Evolutionary conservation across 2,888 invertebrate genomes (phyloP).

Genomic region (Parnassius orleans): DNA sequence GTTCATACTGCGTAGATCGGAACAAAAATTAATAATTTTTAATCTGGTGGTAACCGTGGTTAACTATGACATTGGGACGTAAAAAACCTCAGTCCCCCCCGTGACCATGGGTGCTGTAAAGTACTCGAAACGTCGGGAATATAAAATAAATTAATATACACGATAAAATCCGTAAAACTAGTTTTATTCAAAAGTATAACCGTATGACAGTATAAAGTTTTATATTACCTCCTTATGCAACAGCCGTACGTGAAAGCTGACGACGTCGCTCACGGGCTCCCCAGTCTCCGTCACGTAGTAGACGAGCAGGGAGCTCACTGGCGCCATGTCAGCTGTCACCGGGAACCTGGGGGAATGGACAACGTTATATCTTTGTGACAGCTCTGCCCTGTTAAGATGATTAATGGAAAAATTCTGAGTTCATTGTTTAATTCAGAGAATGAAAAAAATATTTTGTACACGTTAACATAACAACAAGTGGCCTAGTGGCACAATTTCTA

Average conservation of each 20-base stretch:
- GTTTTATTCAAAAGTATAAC: too few species aligned
- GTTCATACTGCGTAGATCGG: too few species aligned
- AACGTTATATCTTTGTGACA: constrained; percentile 7
- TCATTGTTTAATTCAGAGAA: background rate
- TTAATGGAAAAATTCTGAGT: constrained; percentile 10
- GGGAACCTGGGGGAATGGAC: constrained; percentile 73
- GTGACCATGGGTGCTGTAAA: too few species aligned
- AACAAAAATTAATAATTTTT: too few species aligned
- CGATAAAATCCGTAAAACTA: too few species aligned
- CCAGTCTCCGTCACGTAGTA: constrained; percentile 85
- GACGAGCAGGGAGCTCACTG: constrained; percentile 83
- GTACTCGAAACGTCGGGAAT: too few species aligned
- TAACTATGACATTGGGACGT: too few species aligned
- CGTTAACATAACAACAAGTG: background rate
- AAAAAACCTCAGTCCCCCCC: too few species aligned
- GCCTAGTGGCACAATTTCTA: too few species aligned
- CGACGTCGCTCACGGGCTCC: constrained; percentile 84
- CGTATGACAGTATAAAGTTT: constrained; percentile 19
- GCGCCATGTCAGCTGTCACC: constrained; percentile 84
- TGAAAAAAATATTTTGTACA: background rate
- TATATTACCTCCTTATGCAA: constrained; percentile 81
- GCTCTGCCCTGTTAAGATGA: constrained; percentile 3
- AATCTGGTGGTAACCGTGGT: too few species aligned
- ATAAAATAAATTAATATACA: too few species aligned
- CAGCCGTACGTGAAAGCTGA: constrained; percentile 83